Evolutionary conservation across 2,888 invertebrate species (phyloP).

Genomic region (Bellardia bayeri): DNA sequence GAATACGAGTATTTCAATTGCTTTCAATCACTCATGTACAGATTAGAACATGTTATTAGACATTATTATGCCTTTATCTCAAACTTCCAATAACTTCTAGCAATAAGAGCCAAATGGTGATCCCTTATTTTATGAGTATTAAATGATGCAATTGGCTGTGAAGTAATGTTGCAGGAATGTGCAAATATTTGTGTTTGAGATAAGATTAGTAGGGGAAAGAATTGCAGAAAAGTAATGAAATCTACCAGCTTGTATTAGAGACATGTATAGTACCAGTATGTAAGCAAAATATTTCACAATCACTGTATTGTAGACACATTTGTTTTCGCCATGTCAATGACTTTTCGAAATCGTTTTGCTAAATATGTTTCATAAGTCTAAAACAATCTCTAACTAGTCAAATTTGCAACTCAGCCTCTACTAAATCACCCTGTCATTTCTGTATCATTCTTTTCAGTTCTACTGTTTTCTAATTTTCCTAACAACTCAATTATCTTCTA

Average conservation of each 20-base stretch:
- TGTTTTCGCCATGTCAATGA: too few relatives aligned
- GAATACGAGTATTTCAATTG: slow-evolving; percentile 45
- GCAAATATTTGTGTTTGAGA: slow-evolving; percentile 13
- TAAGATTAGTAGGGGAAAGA: background rate
- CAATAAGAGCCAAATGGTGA: slow-evolving; percentile 9
- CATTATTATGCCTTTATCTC: slow-evolving; percentile 5
- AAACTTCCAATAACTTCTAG: background rate
- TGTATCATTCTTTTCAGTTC: background rate
- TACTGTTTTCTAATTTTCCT: background rate
- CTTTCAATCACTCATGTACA: slow-evolving; percentile 62
- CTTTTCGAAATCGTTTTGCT: too few relatives aligned
- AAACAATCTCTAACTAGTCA: too few relatives aligned
- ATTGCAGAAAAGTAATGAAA: background rate
- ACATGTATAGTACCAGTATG: too few relatives aligned
- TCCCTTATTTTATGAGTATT: slow-evolving; percentile 5
- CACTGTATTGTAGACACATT: too few relatives aligned
- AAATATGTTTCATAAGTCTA: too few relatives aligned
- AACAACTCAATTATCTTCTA: slow-evolving; percentile 64
- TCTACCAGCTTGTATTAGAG: too few relatives aligned
- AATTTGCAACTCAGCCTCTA: background rate
- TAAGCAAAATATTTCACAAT: too few relatives aligned
- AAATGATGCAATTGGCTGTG: slow-evolving; percentile 23
- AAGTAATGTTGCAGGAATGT: slow-evolving; percentile 20
- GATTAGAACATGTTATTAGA: slow-evolving; percentile 58
- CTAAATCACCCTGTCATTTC: background rate